Evolutionary conservation across 1,140 invertebrate genomes (phyloP), one percentile per base, ranked within the genome.

Genomic region (Ooceraea biroi): DNA sequence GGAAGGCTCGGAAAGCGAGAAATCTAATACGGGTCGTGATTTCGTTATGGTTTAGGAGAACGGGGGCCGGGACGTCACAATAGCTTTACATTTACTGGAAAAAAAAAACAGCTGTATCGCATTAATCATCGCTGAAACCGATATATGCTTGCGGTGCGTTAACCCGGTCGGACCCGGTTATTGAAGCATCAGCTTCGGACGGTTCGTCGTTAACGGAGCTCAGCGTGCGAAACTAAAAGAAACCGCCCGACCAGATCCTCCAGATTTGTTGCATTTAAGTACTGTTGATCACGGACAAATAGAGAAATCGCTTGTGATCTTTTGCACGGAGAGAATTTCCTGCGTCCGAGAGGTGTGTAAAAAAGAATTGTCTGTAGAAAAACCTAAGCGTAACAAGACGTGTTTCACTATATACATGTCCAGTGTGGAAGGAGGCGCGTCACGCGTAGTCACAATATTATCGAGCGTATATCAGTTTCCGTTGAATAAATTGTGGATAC

Each of bases 11-110:
- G 94, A 94, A 85, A 94, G 94, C 84, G 94, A 94, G 88, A 96
- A 97, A 63, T 97, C 97, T 12, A 97, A 97, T 88, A 97, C 97
- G 0, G 97, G 96, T 58, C 95, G 96, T 90, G 97, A 98, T 95
- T 98, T 97, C 92, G 97, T 97, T 94, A 97, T 98, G 88, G 30
- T 89, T 71, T 89, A 89, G 8, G 60, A 58, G 3, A 72, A 22
- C 17, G 12, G 8, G n/a, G 46, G 83, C 19, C n/a, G 8, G 55
- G 22, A 41, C 46, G 41, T 50, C 52, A 52, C 61, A 83, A 85
- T 87, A 85, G 65, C 46, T 88, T 76, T 48, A 55, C 57, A 73
- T 88, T 73, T 76, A 48, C 27, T 77, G 52, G 41, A 66, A 66
- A 41, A 41, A 66, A 66, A 41, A 78, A 77, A 84, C 46, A 73